Conservation (phyloP, 2,797 vertebrate species). For the Enteromius thamalakanensis region DNA sequence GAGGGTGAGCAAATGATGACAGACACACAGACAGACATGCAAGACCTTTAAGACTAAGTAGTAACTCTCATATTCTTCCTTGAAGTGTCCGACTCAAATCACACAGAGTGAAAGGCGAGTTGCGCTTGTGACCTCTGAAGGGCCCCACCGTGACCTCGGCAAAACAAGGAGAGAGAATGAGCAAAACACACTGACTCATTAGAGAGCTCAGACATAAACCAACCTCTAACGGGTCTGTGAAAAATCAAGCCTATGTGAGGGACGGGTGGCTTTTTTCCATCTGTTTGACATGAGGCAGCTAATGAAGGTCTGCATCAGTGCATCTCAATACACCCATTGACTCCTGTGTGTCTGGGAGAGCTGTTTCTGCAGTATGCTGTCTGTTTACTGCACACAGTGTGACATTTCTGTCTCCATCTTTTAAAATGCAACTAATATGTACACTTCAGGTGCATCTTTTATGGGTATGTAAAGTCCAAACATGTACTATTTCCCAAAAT, state of each 20-base stretch:
- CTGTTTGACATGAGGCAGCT: conserved; percentile 25
- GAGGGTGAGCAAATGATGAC: not conserved
- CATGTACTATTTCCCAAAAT: not conserved
- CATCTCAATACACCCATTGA: conserved; percentile 9
- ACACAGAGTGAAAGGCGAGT: not conserved
- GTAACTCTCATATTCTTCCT: conserved; percentile 44
- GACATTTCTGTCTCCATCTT: not conserved
- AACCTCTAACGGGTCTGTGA: conserved; percentile 70
- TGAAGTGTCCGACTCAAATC: conserved; percentile 13
- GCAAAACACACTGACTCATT: conserved; percentile 48
- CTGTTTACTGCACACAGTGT: not conserved
- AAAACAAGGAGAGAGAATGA: conserved; percentile 23
- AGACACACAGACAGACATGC: not conserved
- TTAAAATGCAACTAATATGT: not conserved
- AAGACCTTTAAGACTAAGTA: conserved; percentile 38
- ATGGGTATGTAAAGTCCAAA: not conserved
- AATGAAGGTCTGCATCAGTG: conserved; percentile 20
- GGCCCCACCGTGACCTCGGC: not conserved
- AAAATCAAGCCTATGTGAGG: conserved; percentile 67
- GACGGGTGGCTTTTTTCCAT: conserved; percentile 59
- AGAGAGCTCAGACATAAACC: conserved; percentile 53
- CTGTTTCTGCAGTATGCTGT: not conserved
- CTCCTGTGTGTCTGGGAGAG: conserved; percentile 7
- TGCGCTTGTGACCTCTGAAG: conserved; percentile 5
- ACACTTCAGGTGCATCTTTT: not conserved